Evolutionary conservation across 1,140 invertebrate genomes (phyloP).

Genomic region (Scaptomyza montana): DNA sequence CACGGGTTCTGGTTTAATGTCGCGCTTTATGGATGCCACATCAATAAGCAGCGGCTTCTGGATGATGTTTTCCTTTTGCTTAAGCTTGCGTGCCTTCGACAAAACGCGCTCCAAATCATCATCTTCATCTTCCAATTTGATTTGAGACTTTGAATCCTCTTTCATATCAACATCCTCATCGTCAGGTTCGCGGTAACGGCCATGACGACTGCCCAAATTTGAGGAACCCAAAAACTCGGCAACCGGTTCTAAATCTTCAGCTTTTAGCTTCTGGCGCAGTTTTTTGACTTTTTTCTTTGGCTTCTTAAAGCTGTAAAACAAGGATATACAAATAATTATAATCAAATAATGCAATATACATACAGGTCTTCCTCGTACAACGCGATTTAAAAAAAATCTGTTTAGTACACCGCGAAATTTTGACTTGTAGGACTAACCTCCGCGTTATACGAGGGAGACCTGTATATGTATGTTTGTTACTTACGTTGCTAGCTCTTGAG

Average conservation of each 20-base stretch:
- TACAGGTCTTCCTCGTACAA: no score
- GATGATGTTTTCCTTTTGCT: slow-evolving; percentile 85
- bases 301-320: slow-evolving; percentile 92
- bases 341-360: not conserved
- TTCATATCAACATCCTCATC: slow-evolving; percentile 83
- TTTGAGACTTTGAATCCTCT: slow-evolving; percentile 84
- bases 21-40: slow-evolving; percentile 80
- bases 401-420: no score
- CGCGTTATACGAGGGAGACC: no score
- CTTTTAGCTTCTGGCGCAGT: slow-evolving; percentile 85
- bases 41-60: slow-evolving; percentile 83
- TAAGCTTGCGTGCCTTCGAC: slow-evolving; percentile 90
- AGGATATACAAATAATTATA: not conserved
- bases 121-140: slow-evolving; percentile 89
- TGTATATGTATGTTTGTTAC: not conserved
- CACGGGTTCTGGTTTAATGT: slow-evolving; percentile 84
- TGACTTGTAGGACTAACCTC: no score
- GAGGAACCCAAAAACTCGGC: slow-evolving; percentile 82
- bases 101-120: slow-evolving; percentile 89
- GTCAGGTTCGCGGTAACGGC: slow-evolving; percentile 69
- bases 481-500: slow-evolving; percentile 89
- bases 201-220: slow-evolving; percentile 85
- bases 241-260: slow-evolving; percentile 85
- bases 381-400: no score
- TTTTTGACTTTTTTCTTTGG: slow-evolving; percentile 93